Conservation (phyloP, 2,113 vertebrate genomes). For the Condylura cristata region DNA sequence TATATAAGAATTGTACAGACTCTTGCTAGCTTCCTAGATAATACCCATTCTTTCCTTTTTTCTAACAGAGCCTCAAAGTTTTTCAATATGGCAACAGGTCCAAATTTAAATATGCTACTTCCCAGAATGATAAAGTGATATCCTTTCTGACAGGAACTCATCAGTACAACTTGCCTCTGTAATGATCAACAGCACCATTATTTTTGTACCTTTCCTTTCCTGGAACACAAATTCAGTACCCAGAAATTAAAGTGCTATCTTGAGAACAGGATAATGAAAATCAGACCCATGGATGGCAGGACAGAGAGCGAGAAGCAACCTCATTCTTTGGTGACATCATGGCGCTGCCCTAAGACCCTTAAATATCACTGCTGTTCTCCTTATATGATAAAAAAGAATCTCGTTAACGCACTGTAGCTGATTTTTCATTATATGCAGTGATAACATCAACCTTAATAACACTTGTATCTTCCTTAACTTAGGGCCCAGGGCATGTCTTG, state of each 20-base stretch:
- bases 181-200: background rate
- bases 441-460: background rate
- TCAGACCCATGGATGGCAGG: background rate
- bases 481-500: background rate
- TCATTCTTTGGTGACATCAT: background rate
- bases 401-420: background rate
- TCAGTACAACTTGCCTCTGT: background rate
- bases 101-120: background rate
- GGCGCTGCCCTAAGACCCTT: background rate
- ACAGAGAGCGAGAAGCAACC: background rate
- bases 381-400: background rate
- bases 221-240: background rate
- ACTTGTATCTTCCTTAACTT: background rate
- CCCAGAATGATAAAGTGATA: background rate
- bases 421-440: background rate
- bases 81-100: background rate
- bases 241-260: background rate
- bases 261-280: constrained; percentile 16
- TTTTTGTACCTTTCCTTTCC: background rate
- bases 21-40: background rate
- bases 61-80: background rate
- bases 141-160: background rate
- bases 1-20: background rate
- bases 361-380: background rate
- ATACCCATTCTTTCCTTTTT: background rate